phyloP scores from a whole-genome alignment of 2,797 vertebrate genomes.

The Cygnus olor region DNA sequence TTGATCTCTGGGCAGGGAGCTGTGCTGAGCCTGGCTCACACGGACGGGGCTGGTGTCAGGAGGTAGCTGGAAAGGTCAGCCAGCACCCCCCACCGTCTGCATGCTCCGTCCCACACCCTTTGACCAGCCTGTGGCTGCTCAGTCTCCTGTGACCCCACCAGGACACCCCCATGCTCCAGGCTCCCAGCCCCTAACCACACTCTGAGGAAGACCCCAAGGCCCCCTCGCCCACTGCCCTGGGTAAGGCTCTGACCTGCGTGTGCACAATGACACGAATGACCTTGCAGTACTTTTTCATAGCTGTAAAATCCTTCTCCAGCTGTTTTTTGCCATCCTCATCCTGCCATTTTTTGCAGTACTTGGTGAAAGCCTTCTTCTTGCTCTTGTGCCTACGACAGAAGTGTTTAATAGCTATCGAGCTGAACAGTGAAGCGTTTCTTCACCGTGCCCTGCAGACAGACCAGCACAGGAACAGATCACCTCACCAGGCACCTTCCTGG shows the following conservation, averaged over 20 bases:
- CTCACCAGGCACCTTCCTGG: background rate
- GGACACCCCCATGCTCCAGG: rapidly evolving
- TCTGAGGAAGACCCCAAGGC: background rate
- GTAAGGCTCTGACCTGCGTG: slow-evolving; percentile 85
- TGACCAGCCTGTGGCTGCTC: background rate
- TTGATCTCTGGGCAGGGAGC: background rate
- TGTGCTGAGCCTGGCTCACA: background rate
- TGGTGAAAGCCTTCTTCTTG: slow-evolving; percentile 96
- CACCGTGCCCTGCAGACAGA: background rate
- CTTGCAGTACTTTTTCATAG: slow-evolving; percentile 94
- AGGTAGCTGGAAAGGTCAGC: background rate
- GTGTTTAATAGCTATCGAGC: background rate
- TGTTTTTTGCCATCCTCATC: slow-evolving; percentile 89
- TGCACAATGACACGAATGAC: slow-evolving; percentile 91
- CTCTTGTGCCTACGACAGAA: slow-evolving; percentile 86
- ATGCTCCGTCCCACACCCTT: background rate
- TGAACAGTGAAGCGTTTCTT: background rate
- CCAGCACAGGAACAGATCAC: background rate
- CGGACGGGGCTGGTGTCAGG: background rate
- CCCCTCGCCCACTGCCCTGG: rapidly evolving
- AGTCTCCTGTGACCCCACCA: background rate
- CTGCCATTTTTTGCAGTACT: slow-evolving; percentile 93
- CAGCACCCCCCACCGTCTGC: background rate
- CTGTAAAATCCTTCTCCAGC: slow-evolving; percentile 90
- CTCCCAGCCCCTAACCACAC: background rate